Evolutionary conservation across 2,888 invertebrate genomes (phyloP).

Genomic region (Mythimna vitellina): DNA sequence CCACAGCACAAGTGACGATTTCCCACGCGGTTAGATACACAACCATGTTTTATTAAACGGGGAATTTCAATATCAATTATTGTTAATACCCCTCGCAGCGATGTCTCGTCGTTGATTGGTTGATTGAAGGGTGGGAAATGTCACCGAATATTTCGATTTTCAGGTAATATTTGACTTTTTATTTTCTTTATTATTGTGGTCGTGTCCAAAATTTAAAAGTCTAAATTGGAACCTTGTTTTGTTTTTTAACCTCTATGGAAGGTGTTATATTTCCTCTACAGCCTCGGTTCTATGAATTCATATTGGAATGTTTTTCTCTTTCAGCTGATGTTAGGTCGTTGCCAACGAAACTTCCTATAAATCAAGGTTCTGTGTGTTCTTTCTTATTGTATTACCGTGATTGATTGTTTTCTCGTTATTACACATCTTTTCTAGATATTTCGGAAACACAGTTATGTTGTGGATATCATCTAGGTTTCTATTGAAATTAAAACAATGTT

Average conservation of each 20-base stretch:
- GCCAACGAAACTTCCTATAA: slow-evolving; percentile 4
- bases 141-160: not conserved
- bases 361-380: not conserved
- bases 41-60: slow-evolving; percentile 19
- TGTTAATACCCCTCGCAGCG: not conserved
- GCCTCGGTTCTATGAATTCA: not conserved
- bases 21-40: slow-evolving; percentile 7
- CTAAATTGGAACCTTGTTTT: slow-evolving; percentile 8
- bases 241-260: not conserved
- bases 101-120: not conserved
- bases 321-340: not conserved
- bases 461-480: no score
- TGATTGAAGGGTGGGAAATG: slow-evolving; percentile 7
- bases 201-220: not conserved
- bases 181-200: slow-evolving; percentile 16
- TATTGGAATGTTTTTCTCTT: not conserved
- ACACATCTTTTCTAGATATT: no score
- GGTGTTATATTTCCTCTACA: not conserved
- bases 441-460: no score
- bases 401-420: slow-evolving; percentile 13
- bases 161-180: not conserved
- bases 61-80: slow-evolving; percentile 16
- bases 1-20: slow-evolving; percentile 18
- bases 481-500: no score
- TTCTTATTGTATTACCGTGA: slow-evolving; percentile 7